These are phyloP conservation scores for Serilophus lunatus DNA, from an alignment of 2,113 vertebrate species.

Conservation along the genomic window DNA sequence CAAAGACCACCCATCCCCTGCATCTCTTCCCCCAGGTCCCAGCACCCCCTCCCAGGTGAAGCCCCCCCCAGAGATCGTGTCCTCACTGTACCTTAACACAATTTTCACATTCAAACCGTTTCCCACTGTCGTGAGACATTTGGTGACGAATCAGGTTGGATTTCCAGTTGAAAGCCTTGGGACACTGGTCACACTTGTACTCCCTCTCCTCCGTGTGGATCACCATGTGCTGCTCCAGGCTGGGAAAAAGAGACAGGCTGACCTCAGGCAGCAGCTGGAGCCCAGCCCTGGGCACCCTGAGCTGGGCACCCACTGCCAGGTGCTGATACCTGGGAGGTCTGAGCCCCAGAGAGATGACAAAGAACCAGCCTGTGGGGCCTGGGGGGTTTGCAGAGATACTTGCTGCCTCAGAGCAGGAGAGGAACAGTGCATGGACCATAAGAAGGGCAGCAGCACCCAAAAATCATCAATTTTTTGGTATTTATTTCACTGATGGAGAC, in stretches of 20 bases:
- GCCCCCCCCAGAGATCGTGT: rapidly evolving
- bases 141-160: constrained; percentile 99
- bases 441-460: not conserved
- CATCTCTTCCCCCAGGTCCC: not conserved
- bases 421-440: rapidly evolving
- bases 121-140: constrained; percentile 99
- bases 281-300: not conserved
- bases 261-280: not conserved
- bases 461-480: not conserved
- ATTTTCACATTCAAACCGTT: constrained; percentile 99
- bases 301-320: not conserved
- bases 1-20: rapidly evolving
- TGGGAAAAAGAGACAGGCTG: constrained; percentile 51
- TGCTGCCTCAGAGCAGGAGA: not conserved
- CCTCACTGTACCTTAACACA: constrained; percentile 89
- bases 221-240: constrained; percentile 97
- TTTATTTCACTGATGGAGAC: not conserved
- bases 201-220: constrained; percentile 96
- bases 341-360: not conserved
- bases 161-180: constrained; percentile 99
- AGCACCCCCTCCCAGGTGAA: rapidly evolving
- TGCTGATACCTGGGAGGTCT: rapidly evolving
- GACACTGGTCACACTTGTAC: constrained; percentile 99
- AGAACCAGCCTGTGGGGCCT: not conserved
- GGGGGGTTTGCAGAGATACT: not conserved